Evolutionary conservation across 2,888 invertebrate genomes (phyloP), one percentile per base, ranked within the genome.

Genomic region (Erebia palarica): DNA sequence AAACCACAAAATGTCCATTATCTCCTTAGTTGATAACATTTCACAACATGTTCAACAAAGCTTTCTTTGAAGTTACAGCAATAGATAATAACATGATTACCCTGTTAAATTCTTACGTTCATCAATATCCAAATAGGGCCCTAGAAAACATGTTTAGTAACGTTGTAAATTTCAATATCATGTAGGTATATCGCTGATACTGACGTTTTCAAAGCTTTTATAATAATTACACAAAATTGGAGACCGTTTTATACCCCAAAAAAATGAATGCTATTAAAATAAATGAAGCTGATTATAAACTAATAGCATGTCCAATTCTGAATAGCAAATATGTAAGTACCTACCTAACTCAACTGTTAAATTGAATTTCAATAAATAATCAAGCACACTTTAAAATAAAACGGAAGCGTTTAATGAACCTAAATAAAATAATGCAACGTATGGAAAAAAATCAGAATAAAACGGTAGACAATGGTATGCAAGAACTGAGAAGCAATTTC

Each of bases 401-500:
- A 65, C 63, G 55, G 65, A 65, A 53, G 18, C 18, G 51, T 11
- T 36, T 21, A 60, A 42, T 36, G 36, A 51, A 60, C 36, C 58
- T n/a, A 8, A 27, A 10, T 16, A 53, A 55, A 55, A 7, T 65
- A 66, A 57, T 47, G 55, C 51, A 57, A 66, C 53, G 13, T 5
- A 47, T n/a, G 36, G 42, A 42, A 55, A 66, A 65, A 58, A 16
- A 58, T 57, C 16, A 10, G 36, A 66, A 66, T 66, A 66, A 65
- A 66, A 66, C 13, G 57, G 18, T 47, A 18, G 21, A 66, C 60
- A 68, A 51, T 60, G 16, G 60, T 60, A 60, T 42, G 57, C 59
- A 68, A 60, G 59, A 68, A 51, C 49, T 58, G 16, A 67, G 67
- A 65, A 73, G 59, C 51, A 36, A 68, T 68, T 58, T 36, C 61